Conservation (phyloP, 2,113 vertebrate genomes). For the Campylomormyrus numenius region DNA sequence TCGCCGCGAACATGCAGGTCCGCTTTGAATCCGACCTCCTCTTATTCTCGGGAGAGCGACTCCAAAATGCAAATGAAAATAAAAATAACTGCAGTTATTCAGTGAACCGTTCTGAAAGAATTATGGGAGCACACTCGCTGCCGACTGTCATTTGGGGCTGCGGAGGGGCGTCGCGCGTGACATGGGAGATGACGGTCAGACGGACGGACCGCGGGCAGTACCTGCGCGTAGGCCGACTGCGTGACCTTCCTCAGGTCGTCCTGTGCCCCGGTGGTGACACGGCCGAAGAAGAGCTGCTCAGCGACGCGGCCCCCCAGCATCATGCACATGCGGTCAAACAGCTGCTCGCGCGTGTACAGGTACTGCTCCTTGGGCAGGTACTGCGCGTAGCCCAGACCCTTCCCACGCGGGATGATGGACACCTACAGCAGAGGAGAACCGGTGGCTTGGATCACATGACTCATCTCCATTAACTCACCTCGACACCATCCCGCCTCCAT, state of each 20-base stretch:
- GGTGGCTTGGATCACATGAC: background rate
- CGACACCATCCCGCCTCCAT: background rate
- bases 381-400: slow-evolving; percentile 52
- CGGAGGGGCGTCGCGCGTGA: background rate
- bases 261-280: slow-evolving; percentile 54
- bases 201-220: background rate
- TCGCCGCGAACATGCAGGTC: background rate
- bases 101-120: background rate
- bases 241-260: slow-evolving; percentile 57
- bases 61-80: background rate
- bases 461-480: background rate
- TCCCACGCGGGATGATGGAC: slow-evolving; percentile 53
- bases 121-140: background rate
- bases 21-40: background rate
- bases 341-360: slow-evolving; percentile 54
- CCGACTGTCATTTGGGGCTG: background rate
- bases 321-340: slow-evolving; percentile 56
- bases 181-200: too few species aligned
- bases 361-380: slow-evolving; percentile 58
- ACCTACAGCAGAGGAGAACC: slow-evolving; percentile 42
- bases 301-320: slow-evolving; percentile 58
- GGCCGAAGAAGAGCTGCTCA: slow-evolving; percentile 56
- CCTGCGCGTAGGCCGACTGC: slow-evolving; percentile 59
- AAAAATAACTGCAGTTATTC: background rate
- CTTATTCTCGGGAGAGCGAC: background rate